Conservation (phyloP, 2,888 invertebrate species). For the Idaea biselata region DNA sequence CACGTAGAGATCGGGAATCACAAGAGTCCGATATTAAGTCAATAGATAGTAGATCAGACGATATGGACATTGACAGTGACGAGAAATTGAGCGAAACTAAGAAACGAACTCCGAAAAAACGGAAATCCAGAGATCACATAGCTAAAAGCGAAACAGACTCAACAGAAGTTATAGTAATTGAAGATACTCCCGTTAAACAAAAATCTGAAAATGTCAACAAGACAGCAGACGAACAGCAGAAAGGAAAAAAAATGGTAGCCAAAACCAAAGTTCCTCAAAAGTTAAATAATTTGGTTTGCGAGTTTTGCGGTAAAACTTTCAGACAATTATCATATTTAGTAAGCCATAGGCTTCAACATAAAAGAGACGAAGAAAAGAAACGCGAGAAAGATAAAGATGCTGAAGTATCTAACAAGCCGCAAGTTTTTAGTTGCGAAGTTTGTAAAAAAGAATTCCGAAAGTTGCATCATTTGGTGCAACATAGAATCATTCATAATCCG, state of each 20-base stretch:
- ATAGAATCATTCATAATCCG: slow-evolving; percentile 65
- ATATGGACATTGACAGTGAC: slow-evolving; percentile 51
- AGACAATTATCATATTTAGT: slow-evolving; percentile 71
- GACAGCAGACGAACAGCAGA: slow-evolving; percentile 29
- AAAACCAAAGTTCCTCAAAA: slow-evolving; percentile 39
- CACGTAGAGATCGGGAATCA: slow-evolving; percentile 48
- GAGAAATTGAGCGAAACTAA: slow-evolving; percentile 32
- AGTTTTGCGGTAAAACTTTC: slow-evolving; percentile 72
- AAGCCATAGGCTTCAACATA: slow-evolving; percentile 67
- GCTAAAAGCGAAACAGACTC: slow-evolving; percentile 38
- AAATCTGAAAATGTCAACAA: slow-evolving; percentile 31
- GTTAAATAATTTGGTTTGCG: slow-evolving; percentile 55
- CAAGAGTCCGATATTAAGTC: slow-evolving; percentile 57
- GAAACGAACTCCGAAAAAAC: slow-evolving; percentile 44
- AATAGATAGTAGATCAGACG: slow-evolving; percentile 47
- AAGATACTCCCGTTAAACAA: slow-evolving; percentile 45
- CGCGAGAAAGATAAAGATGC: slow-evolving; percentile 30
- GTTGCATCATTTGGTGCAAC: slow-evolving; percentile 73
- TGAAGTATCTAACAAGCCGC: slow-evolving; percentile 22
- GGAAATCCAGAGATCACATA: slow-evolving; percentile 49
- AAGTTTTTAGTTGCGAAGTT: slow-evolving; percentile 65
- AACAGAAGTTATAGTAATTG: slow-evolving; percentile 56
- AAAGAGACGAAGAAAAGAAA: slow-evolving; percentile 53
- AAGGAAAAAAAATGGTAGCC: slow-evolving; percentile 36
- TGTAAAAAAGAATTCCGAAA: slow-evolving; percentile 75